These are phyloP conservation scores for Conomelus anceps DNA, from an alignment of 2,888 invertebrate genomes.

Conservation along the genomic window DNA sequence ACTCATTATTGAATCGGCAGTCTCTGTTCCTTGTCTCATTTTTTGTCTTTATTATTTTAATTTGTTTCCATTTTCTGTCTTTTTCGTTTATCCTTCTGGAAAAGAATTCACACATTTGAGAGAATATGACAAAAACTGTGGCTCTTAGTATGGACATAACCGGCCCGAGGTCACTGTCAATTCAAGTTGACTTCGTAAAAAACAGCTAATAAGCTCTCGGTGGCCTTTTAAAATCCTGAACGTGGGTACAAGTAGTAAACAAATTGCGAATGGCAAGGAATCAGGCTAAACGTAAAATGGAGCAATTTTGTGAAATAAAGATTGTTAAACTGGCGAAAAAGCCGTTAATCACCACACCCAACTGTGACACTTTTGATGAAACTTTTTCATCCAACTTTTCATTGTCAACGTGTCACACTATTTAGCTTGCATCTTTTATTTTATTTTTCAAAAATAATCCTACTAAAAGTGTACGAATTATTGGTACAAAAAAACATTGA, in stretches of 20 bases:
- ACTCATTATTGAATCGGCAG: no score
- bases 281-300: background rate
- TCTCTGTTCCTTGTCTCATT: background rate
- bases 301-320: background rate
- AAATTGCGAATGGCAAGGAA: background rate
- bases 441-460: no score
- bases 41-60: background rate
- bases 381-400: background rate
- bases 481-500: no score
- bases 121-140: background rate
- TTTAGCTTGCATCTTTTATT: no score
- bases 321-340: background rate
- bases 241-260: background rate
- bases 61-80: background rate
- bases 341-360: background rate
- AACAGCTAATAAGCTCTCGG: background rate
- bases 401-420: no score
- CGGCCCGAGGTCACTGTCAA: background rate
- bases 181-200: background rate
- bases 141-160: background rate
- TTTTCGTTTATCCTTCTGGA: background rate
- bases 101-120: background rate
- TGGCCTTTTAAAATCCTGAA: background rate
- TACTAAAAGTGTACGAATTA: no score
- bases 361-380: background rate